Evolutionary conservation across 2,797 vertebrate genomes (phyloP).

Genomic region (Bovichtus variegatus): DNA sequence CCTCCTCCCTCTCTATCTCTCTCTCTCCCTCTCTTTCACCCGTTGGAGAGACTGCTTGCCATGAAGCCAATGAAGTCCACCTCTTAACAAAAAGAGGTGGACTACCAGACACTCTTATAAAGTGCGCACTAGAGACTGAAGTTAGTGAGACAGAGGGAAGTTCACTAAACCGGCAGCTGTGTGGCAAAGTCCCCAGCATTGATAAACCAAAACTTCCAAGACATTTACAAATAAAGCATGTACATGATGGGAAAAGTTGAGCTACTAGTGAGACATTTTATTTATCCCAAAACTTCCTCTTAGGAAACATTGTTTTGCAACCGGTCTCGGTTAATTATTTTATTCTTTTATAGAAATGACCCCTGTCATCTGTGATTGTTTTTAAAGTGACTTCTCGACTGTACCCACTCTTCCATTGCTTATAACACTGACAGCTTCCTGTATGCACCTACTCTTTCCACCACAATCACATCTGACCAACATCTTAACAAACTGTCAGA

Average conservation of each 20-base stretch:
- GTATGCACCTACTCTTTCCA: not conserved
- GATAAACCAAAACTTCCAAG: not conserved
- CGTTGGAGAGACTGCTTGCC: conserved; percentile 86
- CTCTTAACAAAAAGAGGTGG: conserved; percentile 83
- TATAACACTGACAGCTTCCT: not conserved
- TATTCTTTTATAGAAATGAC: not conserved
- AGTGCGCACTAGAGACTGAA: conserved; percentile 71
- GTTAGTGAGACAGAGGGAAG: conserved; percentile 59
- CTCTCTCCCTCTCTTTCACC: conserved; percentile 51
- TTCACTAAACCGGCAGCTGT: conserved; percentile 47
- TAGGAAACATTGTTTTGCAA: not conserved
- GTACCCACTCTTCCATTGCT: not conserved
- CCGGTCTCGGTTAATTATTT: not conserved
- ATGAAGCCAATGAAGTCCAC: conserved; percentile 92
- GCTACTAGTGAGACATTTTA: not conserved
- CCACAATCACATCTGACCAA: not conserved
- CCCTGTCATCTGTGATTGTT: not conserved
- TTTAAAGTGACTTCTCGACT: not conserved
- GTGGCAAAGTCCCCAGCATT: conserved; percentile 21
- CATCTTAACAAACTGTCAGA: not conserved
- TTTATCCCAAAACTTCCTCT: not conserved
- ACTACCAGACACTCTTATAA: conserved; percentile 72
- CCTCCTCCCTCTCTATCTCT: conserved; percentile 34
- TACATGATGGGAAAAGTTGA: not conserved
- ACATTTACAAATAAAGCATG: not conserved